Conservation (phyloP, 2,113 vertebrate genomes). For the Trogon melanurus region DNA sequence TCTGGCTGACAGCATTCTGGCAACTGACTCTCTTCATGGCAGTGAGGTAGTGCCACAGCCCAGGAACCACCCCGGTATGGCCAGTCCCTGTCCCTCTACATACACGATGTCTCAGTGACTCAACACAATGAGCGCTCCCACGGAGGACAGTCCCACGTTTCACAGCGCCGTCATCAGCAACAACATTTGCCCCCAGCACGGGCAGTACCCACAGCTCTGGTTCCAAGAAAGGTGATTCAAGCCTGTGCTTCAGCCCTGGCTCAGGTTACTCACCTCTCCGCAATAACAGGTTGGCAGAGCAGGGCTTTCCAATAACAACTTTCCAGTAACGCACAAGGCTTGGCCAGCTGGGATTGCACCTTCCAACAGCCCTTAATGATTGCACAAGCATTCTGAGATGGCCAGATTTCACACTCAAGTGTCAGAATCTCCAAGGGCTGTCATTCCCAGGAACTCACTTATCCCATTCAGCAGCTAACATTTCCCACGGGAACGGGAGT, state of each 20-base stretch:
- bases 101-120: not conserved
- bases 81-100: not conserved
- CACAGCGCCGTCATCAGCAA: not conserved
- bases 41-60: not conserved
- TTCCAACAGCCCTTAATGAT: not conserved
- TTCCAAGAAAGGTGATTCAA: slow-evolving; percentile 25
- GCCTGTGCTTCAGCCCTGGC: not conserved
- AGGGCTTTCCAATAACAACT: not conserved
- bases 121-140: not conserved
- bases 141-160: not conserved
- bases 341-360: not conserved
- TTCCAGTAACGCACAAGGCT: slow-evolving; percentile 6
- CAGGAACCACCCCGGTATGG: not conserved
- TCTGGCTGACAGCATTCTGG: not conserved
- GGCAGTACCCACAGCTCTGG: not conserved
- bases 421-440: not conserved
- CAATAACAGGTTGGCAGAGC: not conserved
- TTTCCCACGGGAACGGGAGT: not conserved
- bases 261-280: not conserved
- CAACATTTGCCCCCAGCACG: not conserved
- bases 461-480: not conserved
- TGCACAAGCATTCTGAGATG: not conserved
- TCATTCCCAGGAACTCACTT: not conserved
- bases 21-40: not conserved
- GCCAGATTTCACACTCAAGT: not conserved